phyloP scores from a whole-genome alignment of 2,888 invertebrate genomes.

The Sicus ferrugineus region DNA sequence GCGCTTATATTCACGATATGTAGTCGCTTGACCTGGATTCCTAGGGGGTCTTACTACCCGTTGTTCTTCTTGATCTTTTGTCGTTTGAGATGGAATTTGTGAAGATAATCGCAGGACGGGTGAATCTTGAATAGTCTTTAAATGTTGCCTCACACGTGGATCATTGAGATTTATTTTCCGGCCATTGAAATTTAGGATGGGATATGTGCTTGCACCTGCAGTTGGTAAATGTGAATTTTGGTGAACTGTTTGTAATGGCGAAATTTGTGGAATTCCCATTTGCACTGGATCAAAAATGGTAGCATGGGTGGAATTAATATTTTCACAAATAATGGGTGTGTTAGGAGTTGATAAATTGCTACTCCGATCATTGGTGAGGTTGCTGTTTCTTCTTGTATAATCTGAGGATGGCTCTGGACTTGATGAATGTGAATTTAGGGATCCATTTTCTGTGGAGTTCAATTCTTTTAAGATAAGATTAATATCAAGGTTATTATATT shows the following conservation, averaged over 20 bases:
- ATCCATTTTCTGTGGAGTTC: neutral
- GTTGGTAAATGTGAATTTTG: neutral
- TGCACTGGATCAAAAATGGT: neutral
- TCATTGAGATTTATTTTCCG: constrained; percentile 39
- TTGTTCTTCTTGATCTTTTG: neutral
- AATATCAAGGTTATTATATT: constrained; percentile 19
- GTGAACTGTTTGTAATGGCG: neutral
- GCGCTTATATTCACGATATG: constrained; percentile 43
- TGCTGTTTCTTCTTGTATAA: neutral
- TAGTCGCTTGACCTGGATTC: neutral
- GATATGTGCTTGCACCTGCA: constrained; percentile 10
- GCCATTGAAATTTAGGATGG: neutral
- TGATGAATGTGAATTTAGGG: neutral
- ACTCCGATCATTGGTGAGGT: neutral
- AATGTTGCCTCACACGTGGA: constrained; percentile 39
- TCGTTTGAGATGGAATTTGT: neutral
- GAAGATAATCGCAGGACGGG: constrained; percentile 5
- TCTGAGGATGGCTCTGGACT: neutral
- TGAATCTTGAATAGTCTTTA: constrained; percentile 37
- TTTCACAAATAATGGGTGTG: neutral
- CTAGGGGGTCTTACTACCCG: neutral
- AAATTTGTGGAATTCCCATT: neutral
- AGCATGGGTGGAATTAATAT: neutral
- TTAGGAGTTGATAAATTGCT: neutral
- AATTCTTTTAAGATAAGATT: neutral